Percentiles rank a stretch among this genome's conserved stretches.
Conservation (phyloP, 2,113 vertebrate species). For the Hydrolagus affinis region DNA sequence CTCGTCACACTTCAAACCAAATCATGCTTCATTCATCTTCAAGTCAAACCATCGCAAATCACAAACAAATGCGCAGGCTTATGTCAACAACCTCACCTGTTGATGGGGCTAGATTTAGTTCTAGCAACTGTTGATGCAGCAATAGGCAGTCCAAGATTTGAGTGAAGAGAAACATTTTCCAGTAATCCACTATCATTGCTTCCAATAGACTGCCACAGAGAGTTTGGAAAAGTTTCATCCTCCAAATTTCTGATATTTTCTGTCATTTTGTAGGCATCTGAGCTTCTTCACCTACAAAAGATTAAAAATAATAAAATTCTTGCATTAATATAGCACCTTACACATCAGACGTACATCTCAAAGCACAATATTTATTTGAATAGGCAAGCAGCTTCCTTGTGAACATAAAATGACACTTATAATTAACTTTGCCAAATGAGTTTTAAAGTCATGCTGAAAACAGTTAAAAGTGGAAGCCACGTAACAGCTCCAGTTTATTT, state of each 20-base stretch:
- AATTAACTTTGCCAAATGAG: too few relatives aligned
- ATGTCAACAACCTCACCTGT: conserved; percentile 61
- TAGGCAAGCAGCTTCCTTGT: too few relatives aligned
- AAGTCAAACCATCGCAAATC: too few relatives aligned
- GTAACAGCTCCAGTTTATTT: too few relatives aligned
- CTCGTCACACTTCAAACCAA: too few relatives aligned
- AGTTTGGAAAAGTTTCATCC: conserved; percentile 81
- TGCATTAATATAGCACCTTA: too few relatives aligned
- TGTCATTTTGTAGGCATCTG: conserved; percentile 48
- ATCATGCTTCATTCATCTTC: too few relatives aligned
- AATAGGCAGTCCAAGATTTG: conserved; percentile 77
- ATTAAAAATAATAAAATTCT: conserved; percentile 33
- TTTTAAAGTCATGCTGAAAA: too few relatives aligned
- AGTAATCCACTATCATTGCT: conserved; percentile 55
- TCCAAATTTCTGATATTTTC: conserved; percentile 70
- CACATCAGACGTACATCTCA: too few relatives aligned
- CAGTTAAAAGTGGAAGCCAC: too few relatives aligned
- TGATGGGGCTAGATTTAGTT: conserved; percentile 53
- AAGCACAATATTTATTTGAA: too few relatives aligned
- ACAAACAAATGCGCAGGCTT: not conserved
- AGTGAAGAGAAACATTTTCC: conserved; percentile 72
- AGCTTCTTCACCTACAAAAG: conserved; percentile 36
- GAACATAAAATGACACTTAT: too few relatives aligned
- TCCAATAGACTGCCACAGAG: conserved; percentile 61
- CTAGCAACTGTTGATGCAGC: conserved; percentile 86